Evolutionary conservation across 2,888 invertebrate genomes (phyloP).

Genomic region (Melinaea marsaeus): DNA sequence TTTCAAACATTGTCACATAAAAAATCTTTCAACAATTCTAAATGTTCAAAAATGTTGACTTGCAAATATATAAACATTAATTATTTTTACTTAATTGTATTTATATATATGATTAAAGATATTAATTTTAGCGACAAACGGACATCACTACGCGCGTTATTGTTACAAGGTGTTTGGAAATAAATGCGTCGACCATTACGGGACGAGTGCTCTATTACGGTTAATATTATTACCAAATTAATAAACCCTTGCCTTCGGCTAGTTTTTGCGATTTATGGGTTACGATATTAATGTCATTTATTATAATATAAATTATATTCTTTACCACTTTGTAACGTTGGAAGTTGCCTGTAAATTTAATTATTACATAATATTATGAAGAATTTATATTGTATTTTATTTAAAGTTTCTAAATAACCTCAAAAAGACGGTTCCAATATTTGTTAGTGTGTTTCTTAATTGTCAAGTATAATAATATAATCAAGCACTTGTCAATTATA

Average conservation of each 20-base stretch:
- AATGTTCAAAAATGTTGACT: too few relatives aligned
- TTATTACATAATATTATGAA: neutral
- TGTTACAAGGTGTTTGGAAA: constrained; percentile 38
- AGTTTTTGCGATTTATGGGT: constrained; percentile 24
- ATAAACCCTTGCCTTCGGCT: constrained; percentile 41
- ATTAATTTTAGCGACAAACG: too few relatives aligned
- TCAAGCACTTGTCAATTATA: too few relatives aligned
- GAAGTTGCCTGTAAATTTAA: neutral
- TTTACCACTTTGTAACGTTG: neutral
- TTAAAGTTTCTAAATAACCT: neutral
- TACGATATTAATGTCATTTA: constrained; percentile 21
- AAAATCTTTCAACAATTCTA: neutral
- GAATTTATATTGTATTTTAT: neutral
- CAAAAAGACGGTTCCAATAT: too few relatives aligned
- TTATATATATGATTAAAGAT: neutral
- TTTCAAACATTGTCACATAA: constrained; percentile 15
- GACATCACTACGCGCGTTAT: constrained; percentile 6
- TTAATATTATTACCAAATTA: constrained; percentile 50
- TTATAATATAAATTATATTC: neutral
- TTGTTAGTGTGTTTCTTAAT: too few relatives aligned
- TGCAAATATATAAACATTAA: too few relatives aligned
- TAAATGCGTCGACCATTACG: constrained; percentile 34
- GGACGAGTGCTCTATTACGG: constrained; percentile 28
- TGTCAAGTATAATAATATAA: too few relatives aligned
- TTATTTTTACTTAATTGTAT: neutral